Percentiles rank a stretch among this genome's conserved stretches.
phyloP scores from a whole-genome alignment of 2,888 invertebrate species.

The Cryptocephalus moraei region DNA sequence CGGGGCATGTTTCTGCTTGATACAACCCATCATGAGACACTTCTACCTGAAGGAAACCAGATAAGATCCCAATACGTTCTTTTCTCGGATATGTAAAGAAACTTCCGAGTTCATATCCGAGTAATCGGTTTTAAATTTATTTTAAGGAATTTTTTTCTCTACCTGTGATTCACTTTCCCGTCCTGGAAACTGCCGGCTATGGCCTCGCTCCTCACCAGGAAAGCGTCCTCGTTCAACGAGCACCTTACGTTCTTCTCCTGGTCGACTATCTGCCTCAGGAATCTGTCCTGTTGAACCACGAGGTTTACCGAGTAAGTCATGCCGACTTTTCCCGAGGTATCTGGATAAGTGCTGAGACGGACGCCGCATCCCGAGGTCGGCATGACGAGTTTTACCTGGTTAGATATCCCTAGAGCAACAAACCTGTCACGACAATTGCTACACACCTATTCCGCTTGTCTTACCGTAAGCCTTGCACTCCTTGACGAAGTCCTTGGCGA shows the following conservation, averaged over 20 bases:
- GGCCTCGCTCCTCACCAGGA: slow-evolving; percentile 46
- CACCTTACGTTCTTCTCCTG: slow-evolving; percentile 56
- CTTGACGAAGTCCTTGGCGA: slow-evolving; percentile 65
- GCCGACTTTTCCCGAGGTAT: slow-evolving; percentile 37
- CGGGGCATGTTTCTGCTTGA: too few relatives aligned
- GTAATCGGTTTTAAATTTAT: too few relatives aligned
- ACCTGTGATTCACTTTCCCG: slow-evolving; percentile 17
- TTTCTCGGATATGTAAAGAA: too few relatives aligned
- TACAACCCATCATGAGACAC: too few relatives aligned
- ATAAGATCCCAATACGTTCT: too few relatives aligned
- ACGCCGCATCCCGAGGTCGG: slow-evolving; percentile 62
- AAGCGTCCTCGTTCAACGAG: slow-evolving; percentile 44
- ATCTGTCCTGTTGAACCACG: slow-evolving; percentile 64
- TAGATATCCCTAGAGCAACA: background rate
- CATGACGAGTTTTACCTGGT: slow-evolving; percentile 36
- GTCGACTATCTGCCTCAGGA: slow-evolving; percentile 63
- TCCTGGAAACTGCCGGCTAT: slow-evolving; percentile 40
- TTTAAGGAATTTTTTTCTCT: too few relatives aligned
- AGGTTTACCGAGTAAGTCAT: slow-evolving; percentile 57
- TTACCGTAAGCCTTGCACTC: slow-evolving; percentile 57
- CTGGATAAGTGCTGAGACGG: slow-evolving; percentile 41
- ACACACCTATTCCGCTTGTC: slow-evolving; percentile 2
- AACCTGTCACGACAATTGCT: background rate
- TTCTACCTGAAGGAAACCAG: too few relatives aligned
- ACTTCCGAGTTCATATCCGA: too few relatives aligned